Conservation (phyloP, 2,797 vertebrate species). For the Pseudotriccus pelzelni region DNA sequence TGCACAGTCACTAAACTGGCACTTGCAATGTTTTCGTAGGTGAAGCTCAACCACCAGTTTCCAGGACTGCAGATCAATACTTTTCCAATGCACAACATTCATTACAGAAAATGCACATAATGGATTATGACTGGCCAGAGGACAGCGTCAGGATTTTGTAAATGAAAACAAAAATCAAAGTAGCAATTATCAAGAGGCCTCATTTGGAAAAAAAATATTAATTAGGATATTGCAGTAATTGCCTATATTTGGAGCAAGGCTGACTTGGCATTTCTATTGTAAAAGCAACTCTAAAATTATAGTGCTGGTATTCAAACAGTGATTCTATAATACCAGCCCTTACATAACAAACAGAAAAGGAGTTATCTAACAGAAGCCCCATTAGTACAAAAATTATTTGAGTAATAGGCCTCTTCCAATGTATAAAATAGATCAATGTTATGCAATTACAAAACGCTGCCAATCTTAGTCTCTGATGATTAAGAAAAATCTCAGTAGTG, state of each 20-base stretch:
- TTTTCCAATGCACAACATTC: not conserved
- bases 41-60: not conserved
- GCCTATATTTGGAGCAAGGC: not conserved
- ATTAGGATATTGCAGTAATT: not conserved
- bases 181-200: not conserved
- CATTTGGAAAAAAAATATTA: not conserved
- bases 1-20: not conserved
- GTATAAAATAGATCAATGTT: conserved; percentile 49
- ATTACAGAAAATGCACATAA: conserved; percentile 1
- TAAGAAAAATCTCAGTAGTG: conserved; percentile 14
- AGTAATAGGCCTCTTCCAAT: conserved; percentile 16
- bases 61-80: not conserved
- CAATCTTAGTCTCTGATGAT: conserved; percentile 10
- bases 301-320: conserved; percentile 40
- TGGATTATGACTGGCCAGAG: not conserved
- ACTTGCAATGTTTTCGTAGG: not conserved
- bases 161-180: not conserved
- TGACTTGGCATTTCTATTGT: conserved; percentile 23
- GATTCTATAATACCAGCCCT: conserved; percentile 37
- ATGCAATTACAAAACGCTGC: conserved; percentile 28
- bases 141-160: not conserved
- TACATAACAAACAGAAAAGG: conserved; percentile 51
- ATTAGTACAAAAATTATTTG: conserved; percentile 44
- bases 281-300: conserved; percentile 55
- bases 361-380: conserved; percentile 54